These are phyloP conservation scores for Syrmaticus mikado DNA, from an alignment of 2,113 vertebrate species.

Conservation along the genomic window DNA sequence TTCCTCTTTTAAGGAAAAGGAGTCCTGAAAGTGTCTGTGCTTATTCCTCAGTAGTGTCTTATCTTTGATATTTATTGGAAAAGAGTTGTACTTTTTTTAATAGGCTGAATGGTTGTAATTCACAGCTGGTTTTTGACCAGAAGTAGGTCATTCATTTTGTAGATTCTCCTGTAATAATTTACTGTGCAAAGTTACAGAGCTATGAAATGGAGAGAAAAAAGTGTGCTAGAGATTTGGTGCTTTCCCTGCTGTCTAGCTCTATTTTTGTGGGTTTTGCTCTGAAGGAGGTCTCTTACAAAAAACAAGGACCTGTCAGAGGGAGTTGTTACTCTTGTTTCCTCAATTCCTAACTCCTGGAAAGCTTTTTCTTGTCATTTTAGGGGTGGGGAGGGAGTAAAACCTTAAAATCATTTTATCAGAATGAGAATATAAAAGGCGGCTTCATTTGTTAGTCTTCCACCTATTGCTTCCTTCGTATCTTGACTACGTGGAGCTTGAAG, in stretches of 20 bases:
- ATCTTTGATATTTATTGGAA: background rate
- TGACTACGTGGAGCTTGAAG: background rate
- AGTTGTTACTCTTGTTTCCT: background rate
- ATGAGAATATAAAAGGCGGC: background rate
- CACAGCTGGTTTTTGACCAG: conserved; percentile 32
- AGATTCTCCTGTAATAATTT: conserved; percentile 22
- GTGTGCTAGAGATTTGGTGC: background rate
- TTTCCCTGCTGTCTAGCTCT: background rate
- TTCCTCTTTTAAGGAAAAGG: background rate
- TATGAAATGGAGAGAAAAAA: background rate
- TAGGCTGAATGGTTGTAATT: background rate
- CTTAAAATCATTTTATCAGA: background rate
- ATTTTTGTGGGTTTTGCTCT: background rate
- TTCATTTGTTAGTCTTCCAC: background rate
- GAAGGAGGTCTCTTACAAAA: background rate
- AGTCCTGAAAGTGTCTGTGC: background rate
- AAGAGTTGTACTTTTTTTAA: background rate
- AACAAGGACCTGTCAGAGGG: background rate
- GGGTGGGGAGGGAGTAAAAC: background rate
- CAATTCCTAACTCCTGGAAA: background rate
- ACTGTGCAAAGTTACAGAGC: background rate
- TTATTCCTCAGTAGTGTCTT: background rate
- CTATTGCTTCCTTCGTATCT: background rate
- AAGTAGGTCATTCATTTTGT: conserved; percentile 39
- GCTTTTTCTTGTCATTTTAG: background rate